These are phyloP conservation scores for Acanthis flammea DNA, from an alignment of 2,797 vertebrate species.

Conservation along the genomic window DNA sequence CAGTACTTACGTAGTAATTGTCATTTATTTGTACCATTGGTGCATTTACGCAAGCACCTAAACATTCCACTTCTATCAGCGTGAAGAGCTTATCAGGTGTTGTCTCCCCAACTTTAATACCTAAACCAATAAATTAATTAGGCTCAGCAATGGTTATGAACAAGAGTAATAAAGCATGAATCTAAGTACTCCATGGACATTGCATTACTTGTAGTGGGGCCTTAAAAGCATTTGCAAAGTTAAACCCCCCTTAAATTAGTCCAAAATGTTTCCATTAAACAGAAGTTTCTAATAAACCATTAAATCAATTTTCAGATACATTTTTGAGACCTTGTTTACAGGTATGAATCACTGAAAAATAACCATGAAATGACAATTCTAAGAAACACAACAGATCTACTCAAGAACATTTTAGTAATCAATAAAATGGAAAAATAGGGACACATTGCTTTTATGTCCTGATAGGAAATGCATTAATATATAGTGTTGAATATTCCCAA, in stretches of 20 bases:
- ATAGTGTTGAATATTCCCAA: background rate
- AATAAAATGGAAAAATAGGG: background rate
- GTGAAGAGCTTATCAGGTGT: conserved; percentile 96
- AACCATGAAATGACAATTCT: background rate
- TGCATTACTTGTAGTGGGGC: background rate
- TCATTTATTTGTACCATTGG: conserved; percentile 99
- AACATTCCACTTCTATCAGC: conserved; percentile 94
- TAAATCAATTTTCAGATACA: background rate
- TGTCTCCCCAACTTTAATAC: conserved; percentile 94
- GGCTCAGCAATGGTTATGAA: background rate
- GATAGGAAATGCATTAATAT: background rate
- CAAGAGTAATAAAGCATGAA: background rate
- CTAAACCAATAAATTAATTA: conserved; percentile 72
- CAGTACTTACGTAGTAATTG: conserved; percentile 94
- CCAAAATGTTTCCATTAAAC: background rate
- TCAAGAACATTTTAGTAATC: background rate
- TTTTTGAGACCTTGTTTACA: background rate
- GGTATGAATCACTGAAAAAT: background rate
- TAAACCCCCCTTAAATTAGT: background rate
- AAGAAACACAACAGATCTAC: background rate
- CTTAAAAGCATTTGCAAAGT: background rate
- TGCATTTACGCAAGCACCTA: conserved; percentile 97
- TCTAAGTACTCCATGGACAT: background rate
- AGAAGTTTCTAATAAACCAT: background rate
- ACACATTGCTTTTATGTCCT: background rate